These are phyloP conservation scores for Anseranas semipalmata DNA, from an alignment of 2,113 vertebrate species.

Conservation along the genomic window DNA sequence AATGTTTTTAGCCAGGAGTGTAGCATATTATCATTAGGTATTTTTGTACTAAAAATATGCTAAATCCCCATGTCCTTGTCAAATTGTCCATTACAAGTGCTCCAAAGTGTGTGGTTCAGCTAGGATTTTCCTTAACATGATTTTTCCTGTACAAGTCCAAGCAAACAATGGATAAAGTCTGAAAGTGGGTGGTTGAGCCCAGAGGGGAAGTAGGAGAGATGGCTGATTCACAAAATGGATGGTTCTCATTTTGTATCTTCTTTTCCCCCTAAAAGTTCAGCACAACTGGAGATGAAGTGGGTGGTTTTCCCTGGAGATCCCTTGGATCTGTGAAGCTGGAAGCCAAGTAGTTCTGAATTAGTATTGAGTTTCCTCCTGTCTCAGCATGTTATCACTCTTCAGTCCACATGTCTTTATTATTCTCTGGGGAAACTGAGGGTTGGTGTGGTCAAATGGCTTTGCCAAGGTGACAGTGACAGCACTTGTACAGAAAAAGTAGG, in stretches of 20 bases:
- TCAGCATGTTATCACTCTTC: not conserved
- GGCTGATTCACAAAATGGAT: constrained; percentile 45
- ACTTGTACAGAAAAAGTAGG: not conserved
- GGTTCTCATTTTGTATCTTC: not conserved
- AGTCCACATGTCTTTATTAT: not conserved
- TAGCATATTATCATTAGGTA: constrained; percentile 9
- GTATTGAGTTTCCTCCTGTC: not conserved
- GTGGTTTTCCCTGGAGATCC: not conserved
- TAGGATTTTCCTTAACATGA: constrained; percentile 5
- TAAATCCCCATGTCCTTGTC: not conserved
- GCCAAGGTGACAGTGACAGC: not conserved
- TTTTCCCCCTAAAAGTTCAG: not conserved
- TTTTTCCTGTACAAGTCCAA: constrained; percentile 3
- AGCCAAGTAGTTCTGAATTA: not conserved
- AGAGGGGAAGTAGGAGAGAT: not conserved
- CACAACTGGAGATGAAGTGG: not conserved
- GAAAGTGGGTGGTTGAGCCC: not conserved
- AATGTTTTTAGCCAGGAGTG: constrained; percentile 30
- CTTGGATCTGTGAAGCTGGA: not conserved
- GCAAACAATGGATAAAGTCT: constrained; percentile 50
- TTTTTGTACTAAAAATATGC: constrained; percentile 21
- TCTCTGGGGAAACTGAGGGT: not conserved
- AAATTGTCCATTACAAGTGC: not conserved
- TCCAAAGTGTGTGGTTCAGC: constrained; percentile 3
- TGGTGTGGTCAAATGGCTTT: not conserved